Evolutionary conservation across 2,797 vertebrate species (phyloP).

Genomic region (Lagocephalus sceleratus): DNA sequence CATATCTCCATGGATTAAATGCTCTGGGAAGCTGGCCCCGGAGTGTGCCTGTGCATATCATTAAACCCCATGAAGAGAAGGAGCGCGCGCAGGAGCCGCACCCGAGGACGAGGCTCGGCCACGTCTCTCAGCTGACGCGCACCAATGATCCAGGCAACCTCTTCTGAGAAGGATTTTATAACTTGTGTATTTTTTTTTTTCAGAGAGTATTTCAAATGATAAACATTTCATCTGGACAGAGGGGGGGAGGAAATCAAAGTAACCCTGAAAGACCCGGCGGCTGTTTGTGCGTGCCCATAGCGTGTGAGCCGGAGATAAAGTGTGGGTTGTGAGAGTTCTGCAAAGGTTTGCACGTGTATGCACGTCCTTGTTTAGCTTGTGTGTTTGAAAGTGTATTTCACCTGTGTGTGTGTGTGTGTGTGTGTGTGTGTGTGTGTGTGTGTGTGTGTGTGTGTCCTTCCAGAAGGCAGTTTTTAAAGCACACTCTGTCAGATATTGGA

Average conservation of each 20-base stretch:
- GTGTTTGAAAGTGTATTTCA: conserved; percentile 38
- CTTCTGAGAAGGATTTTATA: conserved; percentile 44
- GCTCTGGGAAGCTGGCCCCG: conserved; percentile 68
- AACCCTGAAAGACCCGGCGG: conserved; percentile 48
- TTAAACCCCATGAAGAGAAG: conserved; percentile 65
- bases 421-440: conserved; percentile 33
- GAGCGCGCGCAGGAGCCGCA: conserved; percentile 55
- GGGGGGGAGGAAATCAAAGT: conserved; percentile 53
- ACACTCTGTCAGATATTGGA: conserved; percentile 70
- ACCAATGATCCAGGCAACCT: conserved; percentile 44
- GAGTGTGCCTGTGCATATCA: conserved; percentile 76
- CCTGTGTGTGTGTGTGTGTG: conserved; percentile 37
- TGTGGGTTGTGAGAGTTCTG: conserved; percentile 29
- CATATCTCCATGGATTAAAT: conserved; percentile 77
- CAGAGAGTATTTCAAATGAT: conserved; percentile 51
- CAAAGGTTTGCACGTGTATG: conserved; percentile 34
- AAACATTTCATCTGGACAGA: conserved; percentile 64
- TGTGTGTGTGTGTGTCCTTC: conserved; percentile 47
- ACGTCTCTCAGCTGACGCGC: conserved; percentile 57
- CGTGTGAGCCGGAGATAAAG: conserved; percentile 1
- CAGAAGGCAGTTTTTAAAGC: conserved; percentile 67
- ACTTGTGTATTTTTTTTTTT: conserved; percentile 14
- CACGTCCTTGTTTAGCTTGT: conserved; percentile 34
- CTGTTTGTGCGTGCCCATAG: conserved; percentile 34
- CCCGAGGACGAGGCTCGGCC: conserved; percentile 60